These are phyloP conservation scores for Calameuta filiformis DNA, from an alignment of 2,888 invertebrate genomes.

Conservation along the genomic window DNA sequence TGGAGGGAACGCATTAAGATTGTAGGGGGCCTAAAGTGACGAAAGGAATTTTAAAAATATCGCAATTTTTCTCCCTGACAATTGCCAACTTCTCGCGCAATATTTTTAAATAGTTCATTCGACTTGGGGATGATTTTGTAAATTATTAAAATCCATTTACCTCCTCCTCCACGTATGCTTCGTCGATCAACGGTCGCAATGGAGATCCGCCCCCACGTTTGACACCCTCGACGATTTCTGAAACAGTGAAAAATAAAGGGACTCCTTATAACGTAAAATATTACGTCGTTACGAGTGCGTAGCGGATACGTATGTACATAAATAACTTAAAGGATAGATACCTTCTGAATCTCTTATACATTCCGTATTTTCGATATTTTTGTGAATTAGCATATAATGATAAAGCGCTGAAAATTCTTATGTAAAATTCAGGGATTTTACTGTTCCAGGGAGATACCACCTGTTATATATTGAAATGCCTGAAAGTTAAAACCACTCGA, in stretches of 20 bases:
- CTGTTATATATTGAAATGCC: background rate
- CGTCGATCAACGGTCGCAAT: slow-evolving; percentile 81
- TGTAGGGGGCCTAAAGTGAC: background rate
- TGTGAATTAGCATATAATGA: background rate
- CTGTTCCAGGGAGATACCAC: background rate
- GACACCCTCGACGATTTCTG: slow-evolving; percentile 86
- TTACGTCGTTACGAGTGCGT: background rate
- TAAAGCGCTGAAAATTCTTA: background rate
- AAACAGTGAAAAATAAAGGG: slow-evolving; percentile 40
- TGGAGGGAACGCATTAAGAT: background rate
- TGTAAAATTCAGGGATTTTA: background rate
- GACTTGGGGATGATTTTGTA: no score
- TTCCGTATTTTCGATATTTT: background rate
- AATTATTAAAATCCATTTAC: slow-evolving; percentile 33
- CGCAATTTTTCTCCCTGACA: background rate
- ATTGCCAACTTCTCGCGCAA: background rate
- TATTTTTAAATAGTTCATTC: background rate
- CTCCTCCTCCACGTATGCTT: slow-evolving; percentile 75
- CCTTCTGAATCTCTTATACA: background rate
- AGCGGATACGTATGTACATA: no score
- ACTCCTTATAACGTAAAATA: background rate
- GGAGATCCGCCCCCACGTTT: slow-evolving; percentile 72
- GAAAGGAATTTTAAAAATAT: background rate
- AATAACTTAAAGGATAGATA: no score
- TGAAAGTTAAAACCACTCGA: background rate